Percentiles rank a stretch among this genome's conserved stretches.
These are phyloP conservation scores for Rhynchotus rufescens DNA, from an alignment of 2,797 vertebrate species.

Conservation along the genomic window DNA sequence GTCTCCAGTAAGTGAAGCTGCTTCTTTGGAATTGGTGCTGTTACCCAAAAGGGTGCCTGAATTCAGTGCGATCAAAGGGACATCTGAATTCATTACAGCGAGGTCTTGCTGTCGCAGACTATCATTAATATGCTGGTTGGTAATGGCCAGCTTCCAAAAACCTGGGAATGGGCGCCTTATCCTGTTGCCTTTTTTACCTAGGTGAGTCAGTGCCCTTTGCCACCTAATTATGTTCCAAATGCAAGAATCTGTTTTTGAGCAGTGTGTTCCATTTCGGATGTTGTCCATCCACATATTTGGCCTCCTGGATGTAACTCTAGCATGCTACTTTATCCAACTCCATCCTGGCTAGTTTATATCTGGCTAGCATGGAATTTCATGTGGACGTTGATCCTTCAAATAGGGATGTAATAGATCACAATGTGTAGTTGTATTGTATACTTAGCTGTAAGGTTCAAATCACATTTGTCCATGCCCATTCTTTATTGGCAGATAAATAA, in stretches of 20 bases:
- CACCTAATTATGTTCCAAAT: background rate
- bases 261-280: background rate
- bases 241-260: background rate
- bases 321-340: background rate
- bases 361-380: background rate
- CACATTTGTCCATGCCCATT: accelerated
- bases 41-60: background rate
- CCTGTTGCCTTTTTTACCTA: background rate
- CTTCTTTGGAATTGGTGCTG: background rate
- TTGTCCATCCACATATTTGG: background rate
- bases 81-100: background rate
- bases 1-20: background rate
- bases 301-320: background rate
- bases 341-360: background rate
- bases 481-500: background rate
- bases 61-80: background rate
- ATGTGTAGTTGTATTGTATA: background rate
- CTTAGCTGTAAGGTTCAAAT: background rate
- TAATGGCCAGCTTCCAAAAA: background rate
- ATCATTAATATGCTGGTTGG: background rate
- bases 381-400: accelerated
- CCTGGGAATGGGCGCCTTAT: background rate
- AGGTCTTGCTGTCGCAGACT: background rate
- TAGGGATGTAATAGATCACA: background rate
- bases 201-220: background rate